These are phyloP conservation scores for Megalonaias nervosa DNA, from an alignment of 1,140 invertebrate species.

Conservation along the genomic window DNA sequence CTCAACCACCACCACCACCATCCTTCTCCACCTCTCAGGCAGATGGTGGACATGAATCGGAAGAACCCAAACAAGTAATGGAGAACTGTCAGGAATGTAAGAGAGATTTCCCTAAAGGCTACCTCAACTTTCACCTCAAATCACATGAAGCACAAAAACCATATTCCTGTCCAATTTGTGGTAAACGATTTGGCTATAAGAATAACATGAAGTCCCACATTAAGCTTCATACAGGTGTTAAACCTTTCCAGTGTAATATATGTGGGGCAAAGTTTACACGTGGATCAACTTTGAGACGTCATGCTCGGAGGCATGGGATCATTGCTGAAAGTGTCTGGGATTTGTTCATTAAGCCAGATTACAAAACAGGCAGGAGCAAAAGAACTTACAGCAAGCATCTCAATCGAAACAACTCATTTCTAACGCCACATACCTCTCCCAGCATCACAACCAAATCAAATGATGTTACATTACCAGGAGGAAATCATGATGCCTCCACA, in stretches of 20 bases:
- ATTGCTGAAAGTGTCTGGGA: slow-evolving; percentile 59
- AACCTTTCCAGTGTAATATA: slow-evolving; percentile 75
- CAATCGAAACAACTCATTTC: slow-evolving; percentile 6
- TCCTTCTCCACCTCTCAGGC: no score
- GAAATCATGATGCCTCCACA: no score
- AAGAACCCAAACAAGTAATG: slow-evolving; percentile 43
- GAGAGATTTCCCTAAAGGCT: slow-evolving; percentile 58
- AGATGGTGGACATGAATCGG: neutral
- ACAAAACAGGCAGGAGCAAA: slow-evolving; percentile 29
- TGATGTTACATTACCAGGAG: no score
- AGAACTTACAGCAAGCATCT: neutral
- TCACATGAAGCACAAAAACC: slow-evolving; percentile 73
- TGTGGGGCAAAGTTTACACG: slow-evolving; percentile 72
- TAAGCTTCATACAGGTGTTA: slow-evolving; percentile 74
- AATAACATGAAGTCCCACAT: slow-evolving; percentile 75
- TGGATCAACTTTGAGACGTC: slow-evolving; percentile 60
- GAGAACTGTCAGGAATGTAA: slow-evolving; percentile 63
- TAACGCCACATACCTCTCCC: slow-evolving; percentile 29
- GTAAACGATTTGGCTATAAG: slow-evolving; percentile 76
- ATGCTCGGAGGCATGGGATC: slow-evolving; percentile 63
- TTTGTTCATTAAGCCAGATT: slow-evolving; percentile 46
- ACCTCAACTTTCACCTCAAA: slow-evolving; percentile 71
- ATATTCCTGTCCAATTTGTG: slow-evolving; percentile 76
- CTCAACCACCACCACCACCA: no score
- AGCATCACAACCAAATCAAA: slow-evolving; percentile 6